phyloP scores from a whole-genome alignment of 2,888 invertebrate species.

The Erebia epiphron region DNA sequence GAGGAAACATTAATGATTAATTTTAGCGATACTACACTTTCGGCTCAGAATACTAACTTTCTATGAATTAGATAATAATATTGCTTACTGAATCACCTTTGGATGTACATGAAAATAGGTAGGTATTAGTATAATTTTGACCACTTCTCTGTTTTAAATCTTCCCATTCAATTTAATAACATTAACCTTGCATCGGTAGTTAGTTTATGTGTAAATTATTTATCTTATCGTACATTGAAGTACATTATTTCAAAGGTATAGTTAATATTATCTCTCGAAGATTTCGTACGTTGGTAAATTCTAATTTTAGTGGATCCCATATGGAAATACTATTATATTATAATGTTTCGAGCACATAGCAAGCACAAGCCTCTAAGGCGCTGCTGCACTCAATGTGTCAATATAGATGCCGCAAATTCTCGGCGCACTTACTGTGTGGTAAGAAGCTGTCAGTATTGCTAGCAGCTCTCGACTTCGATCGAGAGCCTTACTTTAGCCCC shows the following conservation, averaged over 20 bases:
- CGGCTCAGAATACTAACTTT: neutral
- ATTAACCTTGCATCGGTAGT: neutral
- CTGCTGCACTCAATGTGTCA: slow-evolving; percentile 41
- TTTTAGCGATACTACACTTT: neutral
- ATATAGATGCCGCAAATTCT: slow-evolving; percentile 42
- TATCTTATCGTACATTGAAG: neutral
- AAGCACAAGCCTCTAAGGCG: slow-evolving; percentile 22
- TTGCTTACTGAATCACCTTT: neutral
- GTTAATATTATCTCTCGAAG: neutral
- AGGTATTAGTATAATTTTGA: neutral
- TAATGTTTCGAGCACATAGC: slow-evolving; percentile 14
- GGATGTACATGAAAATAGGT: neutral
- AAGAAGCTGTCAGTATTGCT: slow-evolving; percentile 49
- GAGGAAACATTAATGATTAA: slow-evolving; percentile 3
- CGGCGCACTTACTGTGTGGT: slow-evolving; percentile 54
- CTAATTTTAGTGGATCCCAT: slow-evolving; percentile 7
- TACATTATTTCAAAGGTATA: neutral
- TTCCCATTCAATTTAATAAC: neutral
- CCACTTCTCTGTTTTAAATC: neutral
- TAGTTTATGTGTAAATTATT: neutral
- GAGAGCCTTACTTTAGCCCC: slow-evolving; percentile 62
- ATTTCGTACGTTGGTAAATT: slow-evolving; percentile 1
- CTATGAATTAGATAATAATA: too few species aligned
- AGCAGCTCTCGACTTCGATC: slow-evolving; percentile 52
- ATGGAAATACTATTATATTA: neutral